Evolutionary conservation across 92 coral and sea anemone species (phyloP).

Genomic region (Desmophyllum pertusum): DNA sequence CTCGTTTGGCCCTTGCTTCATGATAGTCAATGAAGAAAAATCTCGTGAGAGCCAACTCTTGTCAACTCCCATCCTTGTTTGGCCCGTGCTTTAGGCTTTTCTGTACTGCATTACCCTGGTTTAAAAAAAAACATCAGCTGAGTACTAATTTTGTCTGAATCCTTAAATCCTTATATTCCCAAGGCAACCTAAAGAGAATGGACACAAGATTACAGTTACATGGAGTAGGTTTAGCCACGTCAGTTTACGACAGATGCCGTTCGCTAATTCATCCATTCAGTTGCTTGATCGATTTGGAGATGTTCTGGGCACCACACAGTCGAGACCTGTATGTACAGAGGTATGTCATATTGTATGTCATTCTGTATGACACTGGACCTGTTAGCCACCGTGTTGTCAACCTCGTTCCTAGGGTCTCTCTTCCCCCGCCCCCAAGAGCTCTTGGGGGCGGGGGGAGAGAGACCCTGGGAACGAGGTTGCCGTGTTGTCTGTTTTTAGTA

Average conservation of each 20-base stretch:
- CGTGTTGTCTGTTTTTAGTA: too few species aligned
- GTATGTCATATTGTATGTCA: neutral
- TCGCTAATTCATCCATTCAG: conserved; percentile 70
- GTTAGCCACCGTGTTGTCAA: neutral
- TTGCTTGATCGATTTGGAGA: conserved; percentile 69
- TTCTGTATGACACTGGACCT: too few species aligned
- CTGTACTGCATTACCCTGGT: neutral
- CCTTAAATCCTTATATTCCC: neutral
- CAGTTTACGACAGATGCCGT: conserved; percentile 52
- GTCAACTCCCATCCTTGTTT: too few species aligned
- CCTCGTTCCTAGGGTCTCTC: too few species aligned
- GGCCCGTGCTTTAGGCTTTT: too few species aligned
- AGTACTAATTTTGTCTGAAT: neutral
- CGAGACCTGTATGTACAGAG: conserved; percentile 41
- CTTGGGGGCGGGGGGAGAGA: too few species aligned
- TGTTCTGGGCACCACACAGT: conserved; percentile 77
- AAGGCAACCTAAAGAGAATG: conserved; percentile 49
- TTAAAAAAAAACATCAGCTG: neutral
- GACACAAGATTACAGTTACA: conserved; percentile 70
- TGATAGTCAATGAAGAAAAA: too few species aligned
- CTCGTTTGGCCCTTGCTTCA: too few species aligned
- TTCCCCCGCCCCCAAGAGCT: too few species aligned
- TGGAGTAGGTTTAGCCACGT: conserved; percentile 67
- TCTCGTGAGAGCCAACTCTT: too few species aligned
- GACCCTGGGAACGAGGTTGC: too few species aligned